Base-by-base conservation (phyloP, 2,113 vertebrate genomes). In the Psilopogon haemacephalus region DNA sequence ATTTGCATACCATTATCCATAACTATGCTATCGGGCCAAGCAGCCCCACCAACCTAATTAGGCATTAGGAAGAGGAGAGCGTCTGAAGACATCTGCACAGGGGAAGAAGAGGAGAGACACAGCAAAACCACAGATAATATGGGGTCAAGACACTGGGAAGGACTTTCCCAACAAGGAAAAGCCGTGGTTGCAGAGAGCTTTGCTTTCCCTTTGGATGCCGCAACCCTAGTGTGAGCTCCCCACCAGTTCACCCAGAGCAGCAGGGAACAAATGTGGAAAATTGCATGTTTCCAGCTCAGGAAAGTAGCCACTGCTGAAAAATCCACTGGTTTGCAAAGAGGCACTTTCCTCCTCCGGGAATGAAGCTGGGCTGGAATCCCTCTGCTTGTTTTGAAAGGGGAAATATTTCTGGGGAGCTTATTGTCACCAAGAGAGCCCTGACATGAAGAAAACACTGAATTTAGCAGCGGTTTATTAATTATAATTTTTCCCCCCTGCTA, bases 1-100 rank as follows among this genome's bases (percentile, higher is more conserved):
- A 94, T 92, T 91, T 95, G 75, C 93, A 89, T 79, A 64, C 52
- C 64, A 62, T 95, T 94, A 95, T 56, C 68, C 70, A 24, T 69
- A 76, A 76, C 62, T 33, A n/a, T 32, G 77, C 90, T 93, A 91
- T 89, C 28, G 1, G 89, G 58, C 71, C 78, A 70, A 93, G 78
- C 88, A 76, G 65, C 44, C 81, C 77, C 46, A 27, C 88, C 70
- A 78, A 21, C 44, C 50, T 79, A 32, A 89, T 95, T 73, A 95
- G 75, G 81, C 67, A 18, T 70, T 67, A 69, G 69, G 33, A 76
- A 56, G 82, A 67, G 60, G 81, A 63, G 81, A 89, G 76, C 0
- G 0, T 26, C 87, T 83, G 42, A 93, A 95, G 83, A 44, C 14
- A 18, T 3, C 30, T 63, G 80, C 60, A 19, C 26, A 30, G 40